Conservation (phyloP, 2,797 vertebrate genomes). For the Lithobates pipiens region DNA sequence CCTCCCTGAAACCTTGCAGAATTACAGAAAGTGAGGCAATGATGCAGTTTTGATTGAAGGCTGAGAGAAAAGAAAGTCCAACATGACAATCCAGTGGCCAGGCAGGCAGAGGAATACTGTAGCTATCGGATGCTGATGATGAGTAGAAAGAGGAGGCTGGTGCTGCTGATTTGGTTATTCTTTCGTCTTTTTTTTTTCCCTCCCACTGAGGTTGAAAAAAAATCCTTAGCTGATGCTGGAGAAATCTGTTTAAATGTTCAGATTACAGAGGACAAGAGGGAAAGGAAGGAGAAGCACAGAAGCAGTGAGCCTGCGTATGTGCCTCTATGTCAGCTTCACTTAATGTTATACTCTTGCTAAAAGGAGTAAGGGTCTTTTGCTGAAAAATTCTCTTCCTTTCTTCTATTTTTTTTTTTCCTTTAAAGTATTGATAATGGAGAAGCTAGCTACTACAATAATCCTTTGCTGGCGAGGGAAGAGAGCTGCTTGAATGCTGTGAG, state of each 20-base stretch:
- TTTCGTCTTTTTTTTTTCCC: conserved; percentile 61
- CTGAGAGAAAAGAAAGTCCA: conserved; percentile 69
- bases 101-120: conserved; percentile 65
- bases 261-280: conserved; percentile 73
- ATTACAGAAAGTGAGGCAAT: conserved; percentile 44
- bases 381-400: conserved; percentile 29
- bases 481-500: conserved; percentile 15
- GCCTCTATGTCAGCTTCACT: conserved; percentile 61
- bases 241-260: conserved; percentile 78
- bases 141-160: conserved; percentile 62
- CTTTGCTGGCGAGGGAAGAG: not conserved
- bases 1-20: conserved; percentile 4
- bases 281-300: conserved; percentile 68
- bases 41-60: conserved; percentile 38
- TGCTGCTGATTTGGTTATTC: conserved; percentile 68
- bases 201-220: conserved; percentile 72
- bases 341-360: conserved; percentile 29
- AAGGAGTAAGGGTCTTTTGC: conserved; percentile 25
- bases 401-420: conserved; percentile 24
- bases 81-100: conserved; percentile 66
- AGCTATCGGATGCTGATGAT: conserved; percentile 65
- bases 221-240: conserved; percentile 81
- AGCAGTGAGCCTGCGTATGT: conserved; percentile 63
- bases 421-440: conserved; percentile 34
- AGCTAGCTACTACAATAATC: conserved; percentile 30